A percentile compares a stretch with the other conserved stretches of the same genome.
These are phyloP conservation scores for Bradypodion ventrale DNA, from an alignment of 2,797 vertebrate species.

Conservation along the genomic window DNA sequence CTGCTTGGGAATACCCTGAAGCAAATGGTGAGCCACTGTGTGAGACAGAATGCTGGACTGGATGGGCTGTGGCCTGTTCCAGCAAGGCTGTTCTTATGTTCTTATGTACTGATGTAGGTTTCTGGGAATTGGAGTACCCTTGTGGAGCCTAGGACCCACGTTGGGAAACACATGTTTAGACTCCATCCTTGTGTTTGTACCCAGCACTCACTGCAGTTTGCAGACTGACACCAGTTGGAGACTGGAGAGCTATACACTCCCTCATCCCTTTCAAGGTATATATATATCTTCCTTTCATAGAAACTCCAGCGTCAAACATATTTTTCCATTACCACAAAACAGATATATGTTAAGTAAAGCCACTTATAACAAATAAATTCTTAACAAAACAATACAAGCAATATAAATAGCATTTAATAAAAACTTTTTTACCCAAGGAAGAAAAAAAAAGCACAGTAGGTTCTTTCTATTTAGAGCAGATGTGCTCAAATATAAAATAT, in stretches of 20 bases:
- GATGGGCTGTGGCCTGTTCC: too few relatives aligned
- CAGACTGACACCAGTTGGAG: not conserved
- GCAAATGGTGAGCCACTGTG: too few relatives aligned
- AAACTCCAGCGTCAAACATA: too few relatives aligned
- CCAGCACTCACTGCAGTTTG: too few relatives aligned
- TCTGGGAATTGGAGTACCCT: too few relatives aligned
- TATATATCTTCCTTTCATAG: not conserved
- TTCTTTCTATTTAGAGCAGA: not conserved
- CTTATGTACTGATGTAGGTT: too few relatives aligned
- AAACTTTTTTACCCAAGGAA: slow-evolving; percentile 10
- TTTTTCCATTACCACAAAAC: not conserved
- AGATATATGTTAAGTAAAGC: not conserved
- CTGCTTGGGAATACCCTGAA: too few relatives aligned
- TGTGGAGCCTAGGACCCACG: too few relatives aligned
- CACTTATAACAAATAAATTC: slow-evolving; percentile 12
- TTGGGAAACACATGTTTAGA: too few relatives aligned
- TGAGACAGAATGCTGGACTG: too few relatives aligned
- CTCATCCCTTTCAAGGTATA: not conserved
- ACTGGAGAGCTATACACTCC: too few relatives aligned
- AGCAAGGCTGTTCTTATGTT: too few relatives aligned
- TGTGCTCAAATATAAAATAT: not conserved
- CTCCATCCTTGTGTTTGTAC: not conserved
- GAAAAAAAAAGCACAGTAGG: slow-evolving; percentile 6
- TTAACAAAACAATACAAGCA: not conserved
- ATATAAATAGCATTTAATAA: slow-evolving; percentile 33